A percentile compares a stretch with the other conserved stretches of the same genome.
Evolutionary conservation across 64 coral and sea anemone genomes (phyloP).

Genomic region (Dendronephthya gigantea): DNA sequence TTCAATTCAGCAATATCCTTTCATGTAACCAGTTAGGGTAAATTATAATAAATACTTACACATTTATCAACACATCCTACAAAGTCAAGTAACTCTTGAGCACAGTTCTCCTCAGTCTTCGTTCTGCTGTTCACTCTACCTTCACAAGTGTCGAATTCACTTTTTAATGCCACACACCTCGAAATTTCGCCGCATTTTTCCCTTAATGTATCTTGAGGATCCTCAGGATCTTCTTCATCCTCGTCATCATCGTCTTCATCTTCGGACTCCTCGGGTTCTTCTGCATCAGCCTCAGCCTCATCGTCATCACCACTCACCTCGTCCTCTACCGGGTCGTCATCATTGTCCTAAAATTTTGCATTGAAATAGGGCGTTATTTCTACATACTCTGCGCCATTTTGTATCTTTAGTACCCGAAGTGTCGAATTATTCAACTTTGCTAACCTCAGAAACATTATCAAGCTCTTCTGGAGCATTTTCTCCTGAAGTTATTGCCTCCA

Average conservation of each 20-base stretch:
- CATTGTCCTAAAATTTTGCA: background rate
- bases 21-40: too few relatives aligned
- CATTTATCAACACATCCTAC: conserved; percentile 72
- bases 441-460: background rate
- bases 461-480: conserved; percentile 19
- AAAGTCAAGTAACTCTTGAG: conserved; percentile 94
- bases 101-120: conserved; percentile 78
- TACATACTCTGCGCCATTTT: background rate
- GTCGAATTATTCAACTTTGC: background rate
- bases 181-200: conserved; percentile 52
- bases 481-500: background rate
- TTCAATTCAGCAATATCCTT: background rate
- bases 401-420: background rate
- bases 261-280: conserved; percentile 42
- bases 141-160: conserved; percentile 39
- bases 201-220: conserved; percentile 54
- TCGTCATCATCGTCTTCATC: conserved; percentile 71
- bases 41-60: conserved; percentile 52
- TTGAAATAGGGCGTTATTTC: background rate
- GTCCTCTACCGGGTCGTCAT: conserved; percentile 58
- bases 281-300: conserved; percentile 17
- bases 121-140: conserved; percentile 56
- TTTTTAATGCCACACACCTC: conserved; percentile 50
- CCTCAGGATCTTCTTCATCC: conserved; percentile 53
- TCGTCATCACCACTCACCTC: conserved; percentile 54